Percentiles rank a stretch among this genome's conserved stretches.
These are phyloP conservation scores for Pherbina coryleti DNA, from an alignment of 2,888 invertebrate genomes.

Conservation along the genomic window DNA sequence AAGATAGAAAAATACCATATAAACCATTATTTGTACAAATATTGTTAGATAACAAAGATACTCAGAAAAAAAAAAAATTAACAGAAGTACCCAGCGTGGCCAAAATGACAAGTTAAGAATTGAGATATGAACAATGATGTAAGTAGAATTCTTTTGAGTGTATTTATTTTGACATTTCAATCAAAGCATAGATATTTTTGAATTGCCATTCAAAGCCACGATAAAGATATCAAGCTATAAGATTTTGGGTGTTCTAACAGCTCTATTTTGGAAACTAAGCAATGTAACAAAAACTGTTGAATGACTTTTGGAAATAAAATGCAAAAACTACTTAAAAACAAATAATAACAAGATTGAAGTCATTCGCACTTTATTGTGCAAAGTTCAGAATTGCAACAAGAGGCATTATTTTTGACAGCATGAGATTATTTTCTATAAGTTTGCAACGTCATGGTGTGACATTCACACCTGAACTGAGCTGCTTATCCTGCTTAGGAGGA, in stretches of 20 bases:
- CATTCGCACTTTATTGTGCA: neutral
- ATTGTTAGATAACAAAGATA: neutral
- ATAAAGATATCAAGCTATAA: neutral
- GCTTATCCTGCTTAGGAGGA: too few species aligned
- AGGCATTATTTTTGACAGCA: neutral
- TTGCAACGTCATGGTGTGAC: neutral
- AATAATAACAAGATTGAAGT: neutral
- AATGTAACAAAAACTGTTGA: neutral
- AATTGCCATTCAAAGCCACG: too few species aligned
- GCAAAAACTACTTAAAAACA: neutral
- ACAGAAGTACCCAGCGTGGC: neutral
- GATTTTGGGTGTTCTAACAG: neutral
- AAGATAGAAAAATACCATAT: too few species aligned
- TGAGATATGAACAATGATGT: too few species aligned
- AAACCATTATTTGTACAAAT: too few species aligned
- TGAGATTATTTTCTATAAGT: neutral
- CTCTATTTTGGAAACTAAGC: neutral
- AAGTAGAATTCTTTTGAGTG: too few species aligned
- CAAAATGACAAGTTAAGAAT: too few species aligned
- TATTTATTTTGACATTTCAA: too few species aligned
- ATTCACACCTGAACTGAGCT: too few species aligned
- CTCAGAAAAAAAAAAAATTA: neutral
- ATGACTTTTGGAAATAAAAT: neutral
- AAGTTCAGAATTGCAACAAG: neutral
- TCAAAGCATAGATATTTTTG: too few species aligned